Conservation (phyloP, 1,140 invertebrate genomes). For the Penaeus indicus region DNA sequence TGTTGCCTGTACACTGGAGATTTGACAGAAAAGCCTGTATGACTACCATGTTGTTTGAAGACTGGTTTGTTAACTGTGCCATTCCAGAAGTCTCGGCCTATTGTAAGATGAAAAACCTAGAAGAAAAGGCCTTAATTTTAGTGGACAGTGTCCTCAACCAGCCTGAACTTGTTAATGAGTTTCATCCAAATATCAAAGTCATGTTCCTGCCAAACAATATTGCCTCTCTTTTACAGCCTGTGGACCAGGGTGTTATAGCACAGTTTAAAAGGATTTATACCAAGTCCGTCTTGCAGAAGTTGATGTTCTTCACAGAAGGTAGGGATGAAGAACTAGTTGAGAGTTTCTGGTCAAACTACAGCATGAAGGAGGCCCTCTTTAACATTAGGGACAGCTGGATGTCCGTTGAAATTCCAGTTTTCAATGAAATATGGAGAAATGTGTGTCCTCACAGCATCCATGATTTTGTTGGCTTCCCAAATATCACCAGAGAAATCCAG, state of each 20-base stretch:
- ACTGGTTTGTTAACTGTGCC: constrained; percentile 5
- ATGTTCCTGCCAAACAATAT: constrained; percentile 2
- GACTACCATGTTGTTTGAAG: constrained; percentile 1
- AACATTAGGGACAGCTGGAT: neutral
- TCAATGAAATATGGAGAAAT: neutral
- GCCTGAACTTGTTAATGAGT: constrained; percentile 7
- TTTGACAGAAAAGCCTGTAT: neutral
- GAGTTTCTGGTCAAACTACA: neutral
- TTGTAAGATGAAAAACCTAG: neutral
- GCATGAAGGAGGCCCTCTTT: neutral
- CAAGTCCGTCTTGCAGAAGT: constrained; percentile 5
- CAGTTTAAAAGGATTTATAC: constrained; percentile 1
- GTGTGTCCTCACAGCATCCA: constrained; percentile 4
- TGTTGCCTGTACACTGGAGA: constrained; percentile 9
- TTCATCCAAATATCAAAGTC: constrained; percentile 13
- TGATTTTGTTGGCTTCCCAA: constrained; percentile 5
- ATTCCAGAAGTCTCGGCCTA: constrained; percentile 7
- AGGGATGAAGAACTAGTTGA: neutral
- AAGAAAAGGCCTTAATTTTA: neutral
- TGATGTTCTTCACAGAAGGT: neutral
- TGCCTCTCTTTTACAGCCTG: neutral
- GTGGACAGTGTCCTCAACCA: neutral
- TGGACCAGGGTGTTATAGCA: constrained; percentile 12
- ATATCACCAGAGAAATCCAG: constrained; percentile 1
- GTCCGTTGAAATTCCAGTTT: neutral